Evolutionary conservation across 37 sponge, comb jelly and placozoan genomes (phyloP), one percentile per base, ranked within the genome.

Genomic region (Haliclona indistincta): DNA sequence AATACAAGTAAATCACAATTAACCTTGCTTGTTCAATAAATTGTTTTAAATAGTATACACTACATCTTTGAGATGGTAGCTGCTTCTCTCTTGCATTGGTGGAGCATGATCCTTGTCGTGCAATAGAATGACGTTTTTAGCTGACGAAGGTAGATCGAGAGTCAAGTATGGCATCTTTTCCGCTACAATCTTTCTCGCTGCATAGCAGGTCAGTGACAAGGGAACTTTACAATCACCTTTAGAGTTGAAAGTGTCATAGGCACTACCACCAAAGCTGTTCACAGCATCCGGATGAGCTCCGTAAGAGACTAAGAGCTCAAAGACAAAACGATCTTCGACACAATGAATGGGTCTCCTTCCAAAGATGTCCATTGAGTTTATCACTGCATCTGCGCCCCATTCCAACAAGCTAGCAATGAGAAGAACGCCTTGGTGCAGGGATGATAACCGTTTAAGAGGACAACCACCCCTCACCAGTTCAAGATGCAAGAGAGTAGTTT

Each of bases 311-410:
- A 89, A 37, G n/a, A n/a, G n/a, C n/a, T n/a, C n/a, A n/a, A n/a
- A n/a, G n/a, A n/a, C n/a, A n/a, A n/a, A n/a, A n/a, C n/a, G 49
- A 4, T 44, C 8, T 0, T 67, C 47, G 3, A 84, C 83, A 19
- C 78, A 30, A 28, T 88, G 89, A 40, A 88, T 67, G 1, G 89
- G 89, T 34, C 84, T 38, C 4, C 39, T 4, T 1, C 89, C 89
- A 25, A 38, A 17, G 0, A 7, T 20, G 43, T 88, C 63, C 7
- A 77, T 78, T 4, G 28, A 37, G 79, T 88, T 45, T 4, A 88
- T 56, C 0, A 54, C 89, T 38, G 71, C 43, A 38, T 78, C 56
- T 4, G 84, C 83, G 13, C 89, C 89, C 89, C 89, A 88, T 38
- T 78, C 64, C 4, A 88, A 56, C 25, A 88, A 70, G 4, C 84